Evolutionary conservation across 2,797 vertebrate species (phyloP).

Genomic region (Valencia hispanica): DNA sequence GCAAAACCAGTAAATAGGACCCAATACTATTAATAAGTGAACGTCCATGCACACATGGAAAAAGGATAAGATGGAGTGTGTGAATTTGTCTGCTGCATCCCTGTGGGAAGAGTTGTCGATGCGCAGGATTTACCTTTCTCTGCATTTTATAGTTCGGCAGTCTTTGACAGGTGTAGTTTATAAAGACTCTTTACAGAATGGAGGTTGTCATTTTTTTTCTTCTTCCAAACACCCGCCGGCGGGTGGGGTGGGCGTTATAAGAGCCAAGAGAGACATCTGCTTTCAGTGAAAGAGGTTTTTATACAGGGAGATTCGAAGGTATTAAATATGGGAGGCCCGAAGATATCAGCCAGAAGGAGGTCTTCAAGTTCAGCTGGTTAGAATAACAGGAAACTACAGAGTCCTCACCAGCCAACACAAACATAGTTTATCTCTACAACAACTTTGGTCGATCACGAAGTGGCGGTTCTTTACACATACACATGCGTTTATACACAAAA

Average conservation of each 20-base stretch:
- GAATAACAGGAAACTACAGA: conserved; percentile 61
- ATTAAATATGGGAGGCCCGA: conserved; percentile 25
- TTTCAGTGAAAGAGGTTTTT: conserved; percentile 27
- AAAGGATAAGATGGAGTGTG: not conserved
- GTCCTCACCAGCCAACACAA: conserved; percentile 46
- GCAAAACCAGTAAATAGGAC: not conserved
- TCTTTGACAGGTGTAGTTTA: not conserved
- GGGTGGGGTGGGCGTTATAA: not conserved
- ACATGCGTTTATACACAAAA: conserved; percentile 3
- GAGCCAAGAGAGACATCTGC: conserved; percentile 8
- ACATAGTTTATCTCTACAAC: conserved; percentile 42
- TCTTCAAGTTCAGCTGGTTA: conserved; percentile 38
- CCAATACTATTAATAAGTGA: not conserved
- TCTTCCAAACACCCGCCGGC: not conserved
- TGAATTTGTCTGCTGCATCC: not conserved
- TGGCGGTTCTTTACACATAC: conserved; percentile 14
- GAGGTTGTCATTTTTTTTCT: not conserved
- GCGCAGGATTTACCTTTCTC: not conserved
- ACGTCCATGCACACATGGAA: not conserved
- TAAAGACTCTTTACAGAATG: not conserved
- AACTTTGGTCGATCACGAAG: conserved; percentile 14
- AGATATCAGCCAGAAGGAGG: conserved; percentile 37
- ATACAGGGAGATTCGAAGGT: not conserved
- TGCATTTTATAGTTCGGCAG: not conserved
- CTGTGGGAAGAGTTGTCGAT: not conserved